Conservation (phyloP, 2,888 invertebrate genomes). For the Lordiphosa andalusiaca region DNA sequence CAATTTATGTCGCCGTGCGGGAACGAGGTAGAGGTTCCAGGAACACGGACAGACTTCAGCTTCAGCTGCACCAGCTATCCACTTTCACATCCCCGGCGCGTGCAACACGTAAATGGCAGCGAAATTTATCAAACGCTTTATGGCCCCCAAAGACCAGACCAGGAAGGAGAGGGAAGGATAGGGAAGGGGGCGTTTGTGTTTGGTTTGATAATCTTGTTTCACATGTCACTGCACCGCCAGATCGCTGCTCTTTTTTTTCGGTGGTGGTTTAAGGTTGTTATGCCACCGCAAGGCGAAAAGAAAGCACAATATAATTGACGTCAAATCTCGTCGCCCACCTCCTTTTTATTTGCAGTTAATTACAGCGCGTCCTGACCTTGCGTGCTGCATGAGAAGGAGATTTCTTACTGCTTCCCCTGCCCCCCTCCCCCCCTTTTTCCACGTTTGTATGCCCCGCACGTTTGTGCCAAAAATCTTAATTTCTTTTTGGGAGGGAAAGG, state of each 20-base stretch:
- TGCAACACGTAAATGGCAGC: conserved; percentile 61
- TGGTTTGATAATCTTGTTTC: conserved; percentile 44
- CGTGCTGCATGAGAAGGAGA: conserved; percentile 51
- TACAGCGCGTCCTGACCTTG: conserved; percentile 63
- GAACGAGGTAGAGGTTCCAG: conserved; percentile 27
- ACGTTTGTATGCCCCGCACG: conserved; percentile 54
- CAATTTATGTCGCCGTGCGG: conserved; percentile 53
- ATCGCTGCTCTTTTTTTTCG: conserved; percentile 22
- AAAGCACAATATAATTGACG: conserved; percentile 53
- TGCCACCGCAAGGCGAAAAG: conserved; percentile 2
- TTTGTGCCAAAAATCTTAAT: conserved; percentile 71
- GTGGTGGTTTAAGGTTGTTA: no score
- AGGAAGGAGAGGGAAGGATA: background rate
- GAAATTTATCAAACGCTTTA: conserved; percentile 57
- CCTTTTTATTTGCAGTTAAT: conserved; percentile 63
- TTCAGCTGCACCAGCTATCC: conserved; percentile 15
- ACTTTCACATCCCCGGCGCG: conserved; percentile 30
- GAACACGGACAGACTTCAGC: conserved; percentile 14
- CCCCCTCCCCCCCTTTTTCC: conserved; percentile 36
- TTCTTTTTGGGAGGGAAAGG: conserved; percentile 52
- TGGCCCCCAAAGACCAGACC: conserved; percentile 27
- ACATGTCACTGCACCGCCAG: conserved; percentile 55
- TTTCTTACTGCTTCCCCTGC: conserved; percentile 26
- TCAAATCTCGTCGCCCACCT: conserved; percentile 43
- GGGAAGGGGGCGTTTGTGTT: conserved; percentile 3